These are phyloP conservation scores for Mustela erminea DNA, from an alignment of 2,797 vertebrate species.

Conservation along the genomic window DNA sequence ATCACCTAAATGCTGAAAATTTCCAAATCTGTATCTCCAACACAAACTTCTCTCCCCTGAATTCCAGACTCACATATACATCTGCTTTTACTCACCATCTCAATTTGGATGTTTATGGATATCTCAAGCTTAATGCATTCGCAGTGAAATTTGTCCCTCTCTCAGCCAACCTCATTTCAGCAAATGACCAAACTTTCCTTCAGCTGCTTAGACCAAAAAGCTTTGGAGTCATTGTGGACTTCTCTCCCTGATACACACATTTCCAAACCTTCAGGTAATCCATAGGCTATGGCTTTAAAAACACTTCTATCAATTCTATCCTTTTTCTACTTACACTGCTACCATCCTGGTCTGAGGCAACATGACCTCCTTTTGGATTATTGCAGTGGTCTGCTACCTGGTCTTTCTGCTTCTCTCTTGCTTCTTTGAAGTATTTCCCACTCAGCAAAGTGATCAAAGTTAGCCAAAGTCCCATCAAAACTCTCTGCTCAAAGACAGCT, in stretches of 20 bases:
- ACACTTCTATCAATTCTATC: neutral
- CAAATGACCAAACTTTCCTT: slow-evolving; percentile 28
- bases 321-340: neutral
- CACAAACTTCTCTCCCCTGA: neutral
- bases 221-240: neutral
- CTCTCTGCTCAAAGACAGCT: slow-evolving; percentile 22
- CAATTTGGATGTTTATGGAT: neutral
- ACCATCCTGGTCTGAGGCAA: neutral
- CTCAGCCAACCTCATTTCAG: neutral
- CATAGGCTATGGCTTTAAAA: neutral
- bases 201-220: neutral
- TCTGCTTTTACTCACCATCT: neutral
- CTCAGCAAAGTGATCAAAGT: slow-evolving; percentile 44
- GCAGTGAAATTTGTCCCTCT: slow-evolving; percentile 27
- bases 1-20: neutral
- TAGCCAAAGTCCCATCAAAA: slow-evolving; percentile 51
- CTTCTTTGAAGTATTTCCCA: slow-evolving; percentile 44
- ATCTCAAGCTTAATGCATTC: neutral
- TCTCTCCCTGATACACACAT: neutral
- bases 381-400: neutral
- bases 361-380: neutral
- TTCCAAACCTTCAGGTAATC: slow-evolving; percentile 15
- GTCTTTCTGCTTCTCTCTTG: slow-evolving; percentile 1
- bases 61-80: neutral
- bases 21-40: slow-evolving; percentile 12